These are phyloP conservation scores for Chrysolina haemoptera DNA, from an alignment of 2,888 invertebrate genomes.

Conservation along the genomic window DNA sequence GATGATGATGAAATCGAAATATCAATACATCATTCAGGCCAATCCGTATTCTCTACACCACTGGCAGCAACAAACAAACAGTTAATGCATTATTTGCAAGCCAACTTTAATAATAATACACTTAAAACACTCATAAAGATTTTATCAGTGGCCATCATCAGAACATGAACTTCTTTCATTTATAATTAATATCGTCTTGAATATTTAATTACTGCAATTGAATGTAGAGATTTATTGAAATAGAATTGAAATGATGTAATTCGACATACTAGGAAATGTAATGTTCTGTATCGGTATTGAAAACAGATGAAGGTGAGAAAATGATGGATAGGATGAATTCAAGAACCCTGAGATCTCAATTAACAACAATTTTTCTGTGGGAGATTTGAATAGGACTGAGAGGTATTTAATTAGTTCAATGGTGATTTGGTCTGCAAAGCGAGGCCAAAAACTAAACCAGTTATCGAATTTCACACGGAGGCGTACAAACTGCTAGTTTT, in stretches of 20 bases:
- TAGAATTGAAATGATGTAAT: conserved; percentile 5
- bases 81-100: neutral
- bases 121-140: neutral
- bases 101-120: neutral
- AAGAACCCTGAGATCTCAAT: neutral
- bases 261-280: neutral
- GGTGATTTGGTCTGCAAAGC: too few relatives aligned
- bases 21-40: neutral
- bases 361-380: neutral
- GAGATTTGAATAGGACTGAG: neutral
- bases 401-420: neutral
- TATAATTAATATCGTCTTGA: conserved; percentile 12
- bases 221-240: neutral
- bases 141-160: conserved; percentile 11
- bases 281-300: conserved; percentile 3
- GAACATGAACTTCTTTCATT: conserved; percentile 14
- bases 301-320: neutral
- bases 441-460: too few relatives aligned
- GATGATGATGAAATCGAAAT: too few relatives aligned
- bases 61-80: neutral
- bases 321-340: neutral
- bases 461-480: too few relatives aligned
- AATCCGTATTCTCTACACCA: neutral
- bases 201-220: conserved; percentile 15
- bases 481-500: too few relatives aligned